Percentiles rank a stretch among this genome's conserved stretches.
These are phyloP conservation scores for Castor canadensis DNA, from an alignment of 2,113 vertebrate species.

Conservation along the genomic window DNA sequence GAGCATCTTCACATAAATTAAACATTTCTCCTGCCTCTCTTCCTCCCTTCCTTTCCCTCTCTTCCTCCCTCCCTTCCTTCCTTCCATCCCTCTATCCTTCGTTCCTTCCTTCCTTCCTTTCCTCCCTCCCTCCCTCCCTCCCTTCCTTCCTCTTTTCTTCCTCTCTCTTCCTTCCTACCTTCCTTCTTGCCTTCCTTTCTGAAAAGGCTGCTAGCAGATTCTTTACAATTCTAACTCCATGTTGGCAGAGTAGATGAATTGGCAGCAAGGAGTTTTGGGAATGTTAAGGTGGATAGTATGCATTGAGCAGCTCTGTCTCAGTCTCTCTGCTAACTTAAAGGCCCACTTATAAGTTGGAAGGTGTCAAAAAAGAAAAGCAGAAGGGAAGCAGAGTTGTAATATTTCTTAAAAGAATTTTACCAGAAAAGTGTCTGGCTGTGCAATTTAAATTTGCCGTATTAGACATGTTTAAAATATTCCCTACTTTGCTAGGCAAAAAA, in stretches of 20 bases:
- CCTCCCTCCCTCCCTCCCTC: accelerated
- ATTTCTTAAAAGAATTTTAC: background rate
- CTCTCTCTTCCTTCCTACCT: accelerated
- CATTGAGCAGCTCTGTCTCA: background rate
- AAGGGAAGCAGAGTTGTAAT: background rate
- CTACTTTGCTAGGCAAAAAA: background rate
- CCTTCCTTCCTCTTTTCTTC: background rate
- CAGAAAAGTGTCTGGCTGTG: background rate
- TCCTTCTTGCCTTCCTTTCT: background rate
- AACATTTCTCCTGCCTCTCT: background rate
- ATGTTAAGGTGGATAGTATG: background rate
- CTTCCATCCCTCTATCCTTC: background rate
- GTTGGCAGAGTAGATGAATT: background rate
- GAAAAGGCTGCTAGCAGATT: background rate
- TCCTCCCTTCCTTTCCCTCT: accelerated
- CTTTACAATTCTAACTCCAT: background rate
- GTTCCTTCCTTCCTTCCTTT: accelerated
- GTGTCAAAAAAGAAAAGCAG: background rate
- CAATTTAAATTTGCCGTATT: background rate
- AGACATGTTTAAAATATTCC: background rate
- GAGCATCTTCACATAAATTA: background rate
- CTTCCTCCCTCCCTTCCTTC: accelerated
- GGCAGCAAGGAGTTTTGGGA: background rate
- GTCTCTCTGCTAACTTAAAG: background rate
- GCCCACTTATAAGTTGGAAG: background rate